Base-by-base conservation (phyloP, 2,113 vertebrate genomes). In the Lota lota region DNA sequence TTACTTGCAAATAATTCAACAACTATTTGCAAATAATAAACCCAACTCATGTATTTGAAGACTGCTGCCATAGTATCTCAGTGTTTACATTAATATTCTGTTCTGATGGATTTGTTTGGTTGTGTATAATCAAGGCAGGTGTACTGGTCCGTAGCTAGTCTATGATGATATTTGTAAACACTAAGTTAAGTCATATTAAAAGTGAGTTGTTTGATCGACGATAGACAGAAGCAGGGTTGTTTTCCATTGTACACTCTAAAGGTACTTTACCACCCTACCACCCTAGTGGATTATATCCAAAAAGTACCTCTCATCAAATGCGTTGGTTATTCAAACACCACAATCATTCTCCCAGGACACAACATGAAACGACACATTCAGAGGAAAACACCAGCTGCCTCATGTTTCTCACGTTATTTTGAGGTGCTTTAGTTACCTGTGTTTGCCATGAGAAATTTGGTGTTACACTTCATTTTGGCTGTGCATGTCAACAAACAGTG, bases 261-360 rank as follows among this genome's bases (percentile, higher is more conserved):
- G 17, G 50, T 53, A 53, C 17, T 16, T 16, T 2, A 53, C 50
- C 57, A 6, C 28, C 28, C 28, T 33, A 33, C 73, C 63, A 36
- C n/a, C n/a, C 72, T 66, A 74, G 81, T 83, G 75, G 85, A 72
- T 81, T 85, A 83, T 74, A 79, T 76, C 80, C 36, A 74, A 71
- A 65, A 69, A 82, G 66, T 51, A 4, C 73, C 66, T 79, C 74
- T 74, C 73, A 82, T 78, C 82, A 83, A 82, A 79, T 80, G 85
- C 84, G 80, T 81, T 77, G 78, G 83, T 77, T 87, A 81, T 71
- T 84, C 82, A 83, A 90, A 85, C 84, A 83, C 76, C 79, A 81
- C 90, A 88, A 90, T 86, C 87, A 80, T 88, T 88, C 85, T 88
- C 80, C 72, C 66, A 82, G 79, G 77, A 88, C 83, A 73, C 67